Conservation (phyloP, 2,113 vertebrate species). For the Rhadina sibilatrix region DNA sequence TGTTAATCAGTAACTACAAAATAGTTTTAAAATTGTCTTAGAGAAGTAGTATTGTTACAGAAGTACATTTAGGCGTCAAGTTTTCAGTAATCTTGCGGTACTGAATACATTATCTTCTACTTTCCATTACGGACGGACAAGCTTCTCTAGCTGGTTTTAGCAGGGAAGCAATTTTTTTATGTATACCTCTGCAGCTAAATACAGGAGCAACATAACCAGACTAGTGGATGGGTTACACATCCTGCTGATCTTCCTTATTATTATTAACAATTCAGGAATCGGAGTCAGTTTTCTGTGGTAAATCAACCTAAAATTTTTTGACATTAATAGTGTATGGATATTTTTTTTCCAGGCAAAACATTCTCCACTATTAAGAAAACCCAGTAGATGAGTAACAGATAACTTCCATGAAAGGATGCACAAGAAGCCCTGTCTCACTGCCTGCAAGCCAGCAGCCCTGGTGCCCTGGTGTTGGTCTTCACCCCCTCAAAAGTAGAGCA, state of each 20-base stretch:
- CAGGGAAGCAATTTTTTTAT: background rate
- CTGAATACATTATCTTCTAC: background rate
- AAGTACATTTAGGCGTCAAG: background rate
- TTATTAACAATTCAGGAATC: background rate
- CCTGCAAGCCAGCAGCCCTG: background rate
- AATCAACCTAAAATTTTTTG: background rate
- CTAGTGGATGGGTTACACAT: background rate
- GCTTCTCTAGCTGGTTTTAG: background rate
- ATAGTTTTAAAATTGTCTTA: background rate
- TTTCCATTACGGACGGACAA: background rate
- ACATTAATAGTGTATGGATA: background rate
- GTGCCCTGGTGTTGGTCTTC: background rate
- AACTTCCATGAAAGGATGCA: background rate
- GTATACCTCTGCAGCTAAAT: background rate
- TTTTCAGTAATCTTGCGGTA: background rate
- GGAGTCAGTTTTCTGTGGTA: background rate
- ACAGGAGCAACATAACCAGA: background rate
- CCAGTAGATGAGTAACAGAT: background rate
- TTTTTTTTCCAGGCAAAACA: background rate
- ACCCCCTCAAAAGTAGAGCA: background rate
- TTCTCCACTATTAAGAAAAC: background rate
- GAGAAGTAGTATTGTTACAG: background rate
- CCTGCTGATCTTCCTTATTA: background rate
- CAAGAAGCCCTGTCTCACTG: background rate
- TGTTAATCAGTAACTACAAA: background rate